Evolutionary conservation across 2,888 invertebrate species (phyloP).

Genomic region (Zaprionus bogoriensis): DNA sequence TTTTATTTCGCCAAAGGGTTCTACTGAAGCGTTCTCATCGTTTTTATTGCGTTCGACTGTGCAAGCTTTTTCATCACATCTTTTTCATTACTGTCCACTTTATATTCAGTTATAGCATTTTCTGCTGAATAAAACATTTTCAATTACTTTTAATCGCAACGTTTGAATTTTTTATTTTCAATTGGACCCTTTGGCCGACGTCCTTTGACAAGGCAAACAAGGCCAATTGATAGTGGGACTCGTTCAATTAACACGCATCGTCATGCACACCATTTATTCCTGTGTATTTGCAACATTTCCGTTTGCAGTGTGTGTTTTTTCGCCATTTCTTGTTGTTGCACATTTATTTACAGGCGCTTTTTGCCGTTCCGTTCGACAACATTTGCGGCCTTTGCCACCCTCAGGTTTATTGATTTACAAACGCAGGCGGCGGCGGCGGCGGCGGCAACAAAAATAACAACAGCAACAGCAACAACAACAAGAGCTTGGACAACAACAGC

Average conservation of each 20-base stretch:
- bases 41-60: no score
- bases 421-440: conserved; percentile 46
- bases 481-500: conserved; percentile 33
- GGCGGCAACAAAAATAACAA: conserved; percentile 20
- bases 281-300: neutral
- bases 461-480: conserved; percentile 25
- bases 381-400: conserved; percentile 75
- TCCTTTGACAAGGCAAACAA: neutral
- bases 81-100: no score
- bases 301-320: neutral
- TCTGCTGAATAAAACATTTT: conserved; percentile 4
- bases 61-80: no score
- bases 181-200: neutral
- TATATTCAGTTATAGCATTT: neutral
- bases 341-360: conserved; percentile 11
- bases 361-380: conserved; percentile 10
- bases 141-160: conserved; percentile 4
- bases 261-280: neutral
- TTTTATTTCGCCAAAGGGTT: no score
- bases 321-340: neutral
- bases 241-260: neutral
- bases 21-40: no score
- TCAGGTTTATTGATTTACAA: conserved; percentile 77
- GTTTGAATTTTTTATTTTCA: neutral
- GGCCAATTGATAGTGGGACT: neutral